Evolutionary conservation across 2,888 invertebrate genomes (phyloP).

Genomic region (Rosalia funebris): DNA sequence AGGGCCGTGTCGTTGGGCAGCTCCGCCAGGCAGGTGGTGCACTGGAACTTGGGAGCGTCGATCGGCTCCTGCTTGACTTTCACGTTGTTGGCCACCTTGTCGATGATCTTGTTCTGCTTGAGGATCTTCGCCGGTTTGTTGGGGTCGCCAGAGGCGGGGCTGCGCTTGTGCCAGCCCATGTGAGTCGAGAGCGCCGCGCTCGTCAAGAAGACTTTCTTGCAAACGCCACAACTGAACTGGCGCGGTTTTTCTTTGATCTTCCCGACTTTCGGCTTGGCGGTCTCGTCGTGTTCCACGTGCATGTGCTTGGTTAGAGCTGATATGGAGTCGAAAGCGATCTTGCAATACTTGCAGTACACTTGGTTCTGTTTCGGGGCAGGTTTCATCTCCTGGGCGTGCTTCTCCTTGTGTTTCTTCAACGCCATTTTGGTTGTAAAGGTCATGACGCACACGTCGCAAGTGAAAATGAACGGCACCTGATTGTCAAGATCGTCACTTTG

Average conservation of each 20-base stretch:
- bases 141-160: conserved; percentile 33
- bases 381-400: conserved; percentile 47
- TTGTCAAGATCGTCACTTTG: conserved; percentile 21
- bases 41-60: conserved; percentile 55
- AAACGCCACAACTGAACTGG: conserved; percentile 70
- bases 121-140: conserved; percentile 64
- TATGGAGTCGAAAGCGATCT: conserved; percentile 52
- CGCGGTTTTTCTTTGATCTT: conserved; percentile 37
- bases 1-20: conserved; percentile 59
- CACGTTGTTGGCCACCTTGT: conserved; percentile 15
- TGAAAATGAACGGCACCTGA: conserved; percentile 51
- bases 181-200: conserved; percentile 72
- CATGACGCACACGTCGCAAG: conserved; percentile 63
- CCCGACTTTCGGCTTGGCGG: conserved; percentile 37
- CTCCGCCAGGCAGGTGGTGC: conserved; percentile 51
- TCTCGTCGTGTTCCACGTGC: conserved; percentile 55
- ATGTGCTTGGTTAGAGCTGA: conserved; percentile 55
- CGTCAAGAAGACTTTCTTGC: conserved; percentile 71
- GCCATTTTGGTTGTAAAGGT: conserved; percentile 61
- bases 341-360: conserved; percentile 59
- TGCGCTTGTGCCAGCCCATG: conserved; percentile 71
- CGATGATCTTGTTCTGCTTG: conserved; percentile 30
- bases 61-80: conserved; percentile 40
- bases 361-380: conserved; percentile 19
- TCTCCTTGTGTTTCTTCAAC: conserved; percentile 61